Evolutionary conservation across 2,888 invertebrate genomes (phyloP), one percentile per base, ranked within the genome.

Genomic region (Adelognathus sp.): DNA sequence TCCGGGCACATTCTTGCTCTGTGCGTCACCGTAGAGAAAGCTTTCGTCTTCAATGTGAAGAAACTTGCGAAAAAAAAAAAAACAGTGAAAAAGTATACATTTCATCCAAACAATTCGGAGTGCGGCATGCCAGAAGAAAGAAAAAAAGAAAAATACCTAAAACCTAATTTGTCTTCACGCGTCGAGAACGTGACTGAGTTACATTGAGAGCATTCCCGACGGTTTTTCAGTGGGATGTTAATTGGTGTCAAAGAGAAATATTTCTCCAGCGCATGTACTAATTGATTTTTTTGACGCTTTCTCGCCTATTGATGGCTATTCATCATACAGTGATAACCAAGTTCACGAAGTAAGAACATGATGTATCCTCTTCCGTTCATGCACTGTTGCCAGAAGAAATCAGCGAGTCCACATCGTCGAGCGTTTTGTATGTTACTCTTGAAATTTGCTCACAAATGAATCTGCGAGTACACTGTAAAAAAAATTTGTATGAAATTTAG

Each of bases 1-100:
- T 76, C 69, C 75, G 56, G 63, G 41, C 69, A 41, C 24, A 75
- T 61, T 31, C 27, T 36, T 27, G 1, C 46, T n/a, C 14, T 14
- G 36, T 36, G 29, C 36, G 41, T 56, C 46, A 36, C n/a, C 58
- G 46, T 18, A 31, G 36, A 56, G 29, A 70, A 75, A 69, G 11
- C 33, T 33, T n/a, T 29, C 24, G 21, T n/a, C 11, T 9, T 11
- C 3, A 24, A n/a, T 36, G 1, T n/a, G 36, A 2, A n/a, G 1
- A 36, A 36, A 36, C 36, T 36, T 36, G 9, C 9, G 36, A 36
- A n/a, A 36, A 36, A 36, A 36, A n/a, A 11, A 9, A 9, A 36
- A 3, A 2, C 11, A 36, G 9, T 11, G n/a, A 36, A 21, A 11
- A 24, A 21, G 21, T 11, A 21, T n/a, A n/a, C n/a, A 21, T 11